A percentile compares a stretch with the other conserved stretches of the same genome.
Evolutionary conservation across 2,113 vertebrate species (phyloP).

Genomic region (Trichechus manatus): DNA sequence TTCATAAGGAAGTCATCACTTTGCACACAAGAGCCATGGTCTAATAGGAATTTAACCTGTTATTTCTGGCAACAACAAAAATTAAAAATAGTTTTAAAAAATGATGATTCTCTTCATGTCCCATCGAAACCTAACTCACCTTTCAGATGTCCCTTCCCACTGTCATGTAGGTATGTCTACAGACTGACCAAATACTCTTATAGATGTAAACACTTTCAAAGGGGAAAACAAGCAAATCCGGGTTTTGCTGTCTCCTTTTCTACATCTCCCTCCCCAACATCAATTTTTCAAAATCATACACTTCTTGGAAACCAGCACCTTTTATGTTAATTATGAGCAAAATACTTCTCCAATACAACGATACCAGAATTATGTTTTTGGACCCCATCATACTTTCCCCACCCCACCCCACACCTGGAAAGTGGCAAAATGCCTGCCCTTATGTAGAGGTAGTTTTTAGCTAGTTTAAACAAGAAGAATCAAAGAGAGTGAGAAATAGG

Average conservation of each 20-base stretch:
- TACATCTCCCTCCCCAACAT: neutral
- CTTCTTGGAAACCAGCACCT: neutral
- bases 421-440: neutral
- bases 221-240: neutral
- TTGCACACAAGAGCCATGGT: neutral
- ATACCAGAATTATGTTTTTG: neutral
- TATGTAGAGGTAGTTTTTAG: neutral
- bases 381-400: neutral
- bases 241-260: neutral
- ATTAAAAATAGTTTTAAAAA: neutral
- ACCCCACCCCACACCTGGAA: neutral
- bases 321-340: neutral
- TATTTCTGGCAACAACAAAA: neutral
- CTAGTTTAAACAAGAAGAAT: neutral
- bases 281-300: conserved; percentile 5
- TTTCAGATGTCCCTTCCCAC: neutral
- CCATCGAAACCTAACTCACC: neutral
- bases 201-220: neutral
- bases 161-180: neutral
- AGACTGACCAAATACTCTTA: neutral
- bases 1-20: neutral
- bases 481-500: neutral
- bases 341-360: neutral
- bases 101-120: neutral
- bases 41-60: neutral